Evolutionary conservation across 2,888 invertebrate species (phyloP), one percentile per base, ranked within the genome.

Genomic region (Ptychoptera contaminata): DNA sequence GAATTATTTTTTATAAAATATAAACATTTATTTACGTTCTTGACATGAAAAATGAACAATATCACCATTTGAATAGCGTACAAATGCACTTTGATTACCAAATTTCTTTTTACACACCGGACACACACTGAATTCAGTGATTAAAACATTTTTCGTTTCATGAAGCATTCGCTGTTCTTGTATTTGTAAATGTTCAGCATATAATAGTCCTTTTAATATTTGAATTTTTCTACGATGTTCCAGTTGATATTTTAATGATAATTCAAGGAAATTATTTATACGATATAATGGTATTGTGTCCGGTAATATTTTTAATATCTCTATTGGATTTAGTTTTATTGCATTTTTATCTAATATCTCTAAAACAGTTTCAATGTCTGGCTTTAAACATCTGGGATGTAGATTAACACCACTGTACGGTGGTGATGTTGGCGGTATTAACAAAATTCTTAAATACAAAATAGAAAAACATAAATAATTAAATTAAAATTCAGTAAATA

Each of bases 11-110:
- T 23, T 23, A 32, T 32, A 32, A 32, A 32, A 7, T 7, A 9
- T 7, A 11, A 32, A 32, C 8, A 32, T 11, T 36, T 37, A 44
- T 40, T 51, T 54, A 12, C 58, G 58, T 45, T 61, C 77, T 55
- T 81, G 79, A 63, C 96, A 96, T 6, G 86, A 90, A 59, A 86
- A 90, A 67, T 96, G 96, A 1, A 93, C 88, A 15, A 94, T 79
- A 53, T 87, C 84, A 2, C 91, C 92, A 63, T 84, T 85, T 2
- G 93, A 88, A 65, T 86, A 88, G 40, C 92, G 73, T 7, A 92
- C 88, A 64, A 96, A 88, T 16, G 94, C 93, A 68, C 91, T 90
- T 68, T 88, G 86, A 64, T 87, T 88, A 14, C 85, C 84, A 64
- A 97, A 94, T 45, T 88, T 75, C 60, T 96, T 96, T 60, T 82